Conservation (phyloP, 2,113 vertebrate species). For the Aplodontia rufa region DNA sequence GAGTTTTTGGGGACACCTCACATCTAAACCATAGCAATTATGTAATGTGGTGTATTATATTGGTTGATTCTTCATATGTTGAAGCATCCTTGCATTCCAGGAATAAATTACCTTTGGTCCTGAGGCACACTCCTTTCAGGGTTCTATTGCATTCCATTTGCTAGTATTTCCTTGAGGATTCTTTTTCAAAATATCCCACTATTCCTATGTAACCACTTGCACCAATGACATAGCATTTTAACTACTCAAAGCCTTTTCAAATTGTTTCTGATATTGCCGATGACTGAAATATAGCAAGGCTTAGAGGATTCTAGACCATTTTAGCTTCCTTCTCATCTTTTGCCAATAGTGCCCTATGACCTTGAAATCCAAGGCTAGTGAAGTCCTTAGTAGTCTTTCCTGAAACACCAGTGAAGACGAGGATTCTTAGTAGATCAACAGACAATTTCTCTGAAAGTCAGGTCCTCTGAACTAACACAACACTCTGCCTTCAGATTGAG, state of each 20-base stretch:
- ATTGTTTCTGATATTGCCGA: neutral
- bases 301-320: neutral
- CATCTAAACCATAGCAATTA: too few species aligned
- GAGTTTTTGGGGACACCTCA: too few species aligned
- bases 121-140: neutral
- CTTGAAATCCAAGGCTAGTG: neutral
- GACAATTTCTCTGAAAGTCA: slow-evolving; percentile 6
- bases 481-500: neutral
- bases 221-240: neutral
- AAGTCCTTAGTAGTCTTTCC: slow-evolving; percentile 28
- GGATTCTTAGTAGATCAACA: neutral
- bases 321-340: neutral
- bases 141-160: neutral
- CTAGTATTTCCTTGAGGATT: neutral
- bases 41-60: neutral
- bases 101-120: neutral
- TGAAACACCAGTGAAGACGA: neutral
- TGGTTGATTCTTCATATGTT: neutral
- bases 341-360: neutral
- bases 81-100: neutral
- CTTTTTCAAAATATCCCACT: neutral
- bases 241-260: neutral
- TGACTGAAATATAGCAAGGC: neutral
- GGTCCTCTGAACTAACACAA: neutral
- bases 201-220: neutral